Conservation (phyloP, 2,888 invertebrate genomes). For the Abrostola tripartita region DNA sequence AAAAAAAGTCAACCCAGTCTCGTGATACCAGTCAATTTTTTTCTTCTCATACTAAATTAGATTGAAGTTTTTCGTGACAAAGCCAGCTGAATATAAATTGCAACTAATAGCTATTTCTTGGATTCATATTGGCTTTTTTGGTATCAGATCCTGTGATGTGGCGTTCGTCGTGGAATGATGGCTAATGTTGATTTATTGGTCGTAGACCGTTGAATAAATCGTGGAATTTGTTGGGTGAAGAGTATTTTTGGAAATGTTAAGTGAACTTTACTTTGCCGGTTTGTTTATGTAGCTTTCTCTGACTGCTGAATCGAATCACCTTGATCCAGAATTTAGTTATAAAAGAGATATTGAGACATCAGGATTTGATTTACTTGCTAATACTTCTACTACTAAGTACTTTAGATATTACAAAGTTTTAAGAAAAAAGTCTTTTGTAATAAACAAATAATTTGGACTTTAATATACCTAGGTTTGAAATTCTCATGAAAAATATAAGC, state of each 20-base stretch:
- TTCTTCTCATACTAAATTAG: constrained; percentile 66
- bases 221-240: constrained; percentile 7
- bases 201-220: constrained; percentile 31
- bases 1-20: constrained; percentile 74
- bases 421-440: no score
- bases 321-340: no score
- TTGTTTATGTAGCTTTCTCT: not conserved
- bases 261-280: not conserved
- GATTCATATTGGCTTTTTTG: constrained; percentile 46
- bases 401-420: no score
- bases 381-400: no score
- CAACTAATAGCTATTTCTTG: constrained; percentile 48
- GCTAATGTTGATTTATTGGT: constrained; percentile 44
- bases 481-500: constrained; percentile 13
- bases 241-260: not conserved
- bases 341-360: no score
- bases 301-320: no score
- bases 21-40: constrained; percentile 58
- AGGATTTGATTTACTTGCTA: no score
- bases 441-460: not conserved
- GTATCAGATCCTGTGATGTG: constrained; percentile 34
- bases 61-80: constrained; percentile 63
- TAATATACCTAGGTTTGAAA: not conserved
- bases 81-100: constrained; percentile 54
- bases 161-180: constrained; percentile 22